phyloP scores from a whole-genome alignment of 2,113 vertebrate species.

The Asarcornis scutulata region DNA sequence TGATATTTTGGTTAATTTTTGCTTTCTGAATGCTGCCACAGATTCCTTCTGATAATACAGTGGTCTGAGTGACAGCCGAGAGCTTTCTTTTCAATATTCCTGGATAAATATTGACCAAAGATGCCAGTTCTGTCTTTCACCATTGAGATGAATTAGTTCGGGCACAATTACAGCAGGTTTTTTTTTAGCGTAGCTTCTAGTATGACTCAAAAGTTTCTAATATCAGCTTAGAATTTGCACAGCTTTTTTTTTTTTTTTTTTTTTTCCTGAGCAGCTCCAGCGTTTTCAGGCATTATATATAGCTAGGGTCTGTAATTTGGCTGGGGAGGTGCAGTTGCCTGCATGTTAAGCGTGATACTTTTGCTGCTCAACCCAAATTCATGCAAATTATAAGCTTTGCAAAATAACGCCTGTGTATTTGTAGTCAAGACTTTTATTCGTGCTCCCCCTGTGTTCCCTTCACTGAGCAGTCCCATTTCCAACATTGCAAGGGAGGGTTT shows the following conservation, averaged over 20 bases:
- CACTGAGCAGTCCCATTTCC: not conserved
- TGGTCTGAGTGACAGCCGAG: constrained; percentile 30
- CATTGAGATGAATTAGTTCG: constrained; percentile 7
- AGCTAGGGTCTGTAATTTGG: not conserved
- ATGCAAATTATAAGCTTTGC: not conserved
- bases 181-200: not conserved
- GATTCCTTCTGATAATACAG: constrained; percentile 16
- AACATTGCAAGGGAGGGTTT: not conserved
- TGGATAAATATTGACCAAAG: constrained; percentile 49
- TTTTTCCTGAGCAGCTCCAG: not conserved
- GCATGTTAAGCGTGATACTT: not conserved
- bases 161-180: not conserved
- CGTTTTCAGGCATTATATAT: not conserved
- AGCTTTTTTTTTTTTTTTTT: not conserved
- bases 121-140: constrained; percentile 52
- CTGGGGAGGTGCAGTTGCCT: not conserved
- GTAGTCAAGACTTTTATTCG: not conserved
- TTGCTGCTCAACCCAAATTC: not conserved
- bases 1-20: constrained; percentile 15
- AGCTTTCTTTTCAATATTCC: constrained; percentile 26
- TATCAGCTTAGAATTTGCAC: not conserved
- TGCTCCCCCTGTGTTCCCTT: not conserved
- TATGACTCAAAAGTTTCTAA: constrained; percentile 38
- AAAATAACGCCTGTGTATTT: not conserved
- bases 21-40: not conserved